Conservation (phyloP, 1,140 invertebrate genomes). For the Subanguina moxae region DNA sequence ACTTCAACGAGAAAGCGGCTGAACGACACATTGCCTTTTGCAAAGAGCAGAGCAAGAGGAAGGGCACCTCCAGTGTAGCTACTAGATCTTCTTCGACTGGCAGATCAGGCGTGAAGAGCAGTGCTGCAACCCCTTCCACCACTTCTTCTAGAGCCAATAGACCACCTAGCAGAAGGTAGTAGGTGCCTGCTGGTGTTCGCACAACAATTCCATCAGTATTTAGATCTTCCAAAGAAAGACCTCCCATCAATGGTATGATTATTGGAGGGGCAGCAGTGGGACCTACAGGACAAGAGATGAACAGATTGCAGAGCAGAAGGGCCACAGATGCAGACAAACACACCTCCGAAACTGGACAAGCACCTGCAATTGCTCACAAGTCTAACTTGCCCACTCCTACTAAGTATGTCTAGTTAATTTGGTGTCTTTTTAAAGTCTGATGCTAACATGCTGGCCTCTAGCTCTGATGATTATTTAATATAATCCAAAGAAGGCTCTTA, state of each 20-base stretch:
- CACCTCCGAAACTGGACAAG: too few species aligned
- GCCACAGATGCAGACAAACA: neutral
- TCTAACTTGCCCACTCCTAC: conserved; percentile 9
- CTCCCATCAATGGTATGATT: neutral
- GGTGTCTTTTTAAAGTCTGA: neutral
- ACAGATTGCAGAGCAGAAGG: neutral
- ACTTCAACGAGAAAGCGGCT: conserved; percentile 79
- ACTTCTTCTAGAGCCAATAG: neutral
- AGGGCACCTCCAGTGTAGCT: conserved; percentile 3
- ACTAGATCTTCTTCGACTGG: conserved; percentile 8
- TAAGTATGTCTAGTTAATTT: conserved; percentile 1
- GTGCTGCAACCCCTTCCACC: neutral
- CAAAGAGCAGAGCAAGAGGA: conserved; percentile 60
- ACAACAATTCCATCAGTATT: neutral
- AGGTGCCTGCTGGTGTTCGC: neutral
- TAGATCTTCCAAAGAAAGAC: conserved; percentile 19
- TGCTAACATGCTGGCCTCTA: too few species aligned
- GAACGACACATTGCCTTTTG: conserved; percentile 90
- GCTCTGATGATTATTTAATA: too few species aligned
- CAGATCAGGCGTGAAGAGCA: neutral
- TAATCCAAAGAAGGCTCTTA: too few species aligned
- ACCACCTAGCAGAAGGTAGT: neutral
- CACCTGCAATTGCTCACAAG: neutral
- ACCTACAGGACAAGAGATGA: too few species aligned
- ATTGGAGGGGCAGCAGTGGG: neutral